A percentile compares a stretch with the other conserved stretches of the same genome.
These are phyloP conservation scores for Mimas tiliae DNA, from an alignment of 2,888 invertebrate genomes.

Conservation along the genomic window DNA sequence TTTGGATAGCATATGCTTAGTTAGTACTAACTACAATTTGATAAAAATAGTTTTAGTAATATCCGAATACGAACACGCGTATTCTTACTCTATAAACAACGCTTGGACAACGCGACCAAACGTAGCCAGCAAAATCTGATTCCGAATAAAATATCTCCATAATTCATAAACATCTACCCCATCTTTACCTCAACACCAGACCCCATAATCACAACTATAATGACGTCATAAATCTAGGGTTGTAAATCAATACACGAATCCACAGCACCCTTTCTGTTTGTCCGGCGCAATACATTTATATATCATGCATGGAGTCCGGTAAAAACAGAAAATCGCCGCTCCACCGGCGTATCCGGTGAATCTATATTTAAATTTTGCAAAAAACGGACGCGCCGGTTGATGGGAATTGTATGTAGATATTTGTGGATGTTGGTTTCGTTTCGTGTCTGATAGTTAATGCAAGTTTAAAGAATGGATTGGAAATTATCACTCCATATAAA, in stretches of 20 bases:
- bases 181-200: slow-evolving; percentile 10
- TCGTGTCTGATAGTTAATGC: neutral
- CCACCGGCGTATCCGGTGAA: slow-evolving; percentile 31
- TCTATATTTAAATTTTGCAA: slow-evolving; percentile 24
- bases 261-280: slow-evolving; percentile 66
- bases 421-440: neutral
- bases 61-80: too few relatives aligned
- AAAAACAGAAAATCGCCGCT: slow-evolving; percentile 21
- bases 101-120: too few relatives aligned
- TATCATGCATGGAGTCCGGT: slow-evolving; percentile 49
- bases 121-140: neutral
- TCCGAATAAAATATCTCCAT: neutral
- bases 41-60: too few relatives aligned
- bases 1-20: too few relatives aligned
- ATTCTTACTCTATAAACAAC: too few relatives aligned
- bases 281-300: slow-evolving; percentile 50
- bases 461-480: too few relatives aligned
- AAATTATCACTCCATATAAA: too few relatives aligned
- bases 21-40: too few relatives aligned
- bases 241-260: slow-evolving; percentile 68
- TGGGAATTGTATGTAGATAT: neutral
- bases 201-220: slow-evolving; percentile 32
- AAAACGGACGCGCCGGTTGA: neutral
- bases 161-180: slow-evolving; percentile 13
- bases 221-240: slow-evolving; percentile 50